Evolutionary conservation across 1,140 invertebrate genomes (phyloP).

Genomic region (Apis cerana): DNA sequence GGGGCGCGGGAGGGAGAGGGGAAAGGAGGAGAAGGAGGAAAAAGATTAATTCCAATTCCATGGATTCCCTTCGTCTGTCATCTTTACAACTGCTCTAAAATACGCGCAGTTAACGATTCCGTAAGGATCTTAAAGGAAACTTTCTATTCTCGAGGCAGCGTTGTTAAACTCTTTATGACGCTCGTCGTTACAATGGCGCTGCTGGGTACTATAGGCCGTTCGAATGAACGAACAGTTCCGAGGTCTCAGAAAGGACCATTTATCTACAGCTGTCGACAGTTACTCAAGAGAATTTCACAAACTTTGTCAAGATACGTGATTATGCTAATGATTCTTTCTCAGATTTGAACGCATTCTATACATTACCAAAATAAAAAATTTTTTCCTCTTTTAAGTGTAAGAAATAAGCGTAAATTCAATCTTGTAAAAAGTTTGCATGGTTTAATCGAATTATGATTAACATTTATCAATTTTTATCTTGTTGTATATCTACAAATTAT

Average conservation of each 20-base stretch:
- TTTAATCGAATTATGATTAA: not conserved
- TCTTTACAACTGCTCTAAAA: slow-evolving; percentile 71
- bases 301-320: slow-evolving; percentile 58
- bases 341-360: not conserved
- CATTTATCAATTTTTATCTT: not conserved
- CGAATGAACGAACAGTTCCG: slow-evolving; percentile 63
- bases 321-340: slow-evolving; percentile 56
- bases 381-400: slow-evolving; percentile 16
- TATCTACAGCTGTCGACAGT: slow-evolving; percentile 67
- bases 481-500: too few species aligned
- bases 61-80: slow-evolving; percentile 34
- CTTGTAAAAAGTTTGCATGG: not conserved
- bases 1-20: too few species aligned
- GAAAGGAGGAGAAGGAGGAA: too few species aligned
- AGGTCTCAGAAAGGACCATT: slow-evolving; percentile 67
- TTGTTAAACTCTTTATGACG: slow-evolving; percentile 76
- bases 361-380: slow-evolving; percentile 31
- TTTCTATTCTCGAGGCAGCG: slow-evolving; percentile 64
- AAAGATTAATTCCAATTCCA: slow-evolving; percentile 56
- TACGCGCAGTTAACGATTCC: slow-evolving; percentile 75
- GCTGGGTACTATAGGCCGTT: slow-evolving; percentile 60
- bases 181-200: slow-evolving; percentile 71
- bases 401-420: too few species aligned
- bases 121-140: slow-evolving; percentile 69
- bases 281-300: slow-evolving; percentile 55